Conservation (phyloP, 2,113 vertebrate species). For the human region GRCh38 chr5:74985001-74985500, state of each 20-base stretch:
- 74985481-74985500: background rate
- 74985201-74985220: background rate
- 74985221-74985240: background rate
- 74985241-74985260: background rate
- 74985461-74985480: background rate
- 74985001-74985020: background rate
- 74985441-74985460: background rate
- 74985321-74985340: background rate
- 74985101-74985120: background rate
- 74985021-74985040: background rate
- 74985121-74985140: background rate
- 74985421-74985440: background rate
- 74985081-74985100: background rate
- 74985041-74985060: background rate
- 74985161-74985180: too few species aligned
- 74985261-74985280: background rate
- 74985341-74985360: background rate
- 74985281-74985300: background rate
- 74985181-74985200: background rate
- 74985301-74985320: background rate
- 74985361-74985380: background rate
- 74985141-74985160: background rate
- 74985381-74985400: background rate
- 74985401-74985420: background rate
- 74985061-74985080: background rate